These are phyloP conservation scores for Sarcophaga bullata DNA, from an alignment of 1,140 invertebrate species.

Conservation along the genomic window DNA sequence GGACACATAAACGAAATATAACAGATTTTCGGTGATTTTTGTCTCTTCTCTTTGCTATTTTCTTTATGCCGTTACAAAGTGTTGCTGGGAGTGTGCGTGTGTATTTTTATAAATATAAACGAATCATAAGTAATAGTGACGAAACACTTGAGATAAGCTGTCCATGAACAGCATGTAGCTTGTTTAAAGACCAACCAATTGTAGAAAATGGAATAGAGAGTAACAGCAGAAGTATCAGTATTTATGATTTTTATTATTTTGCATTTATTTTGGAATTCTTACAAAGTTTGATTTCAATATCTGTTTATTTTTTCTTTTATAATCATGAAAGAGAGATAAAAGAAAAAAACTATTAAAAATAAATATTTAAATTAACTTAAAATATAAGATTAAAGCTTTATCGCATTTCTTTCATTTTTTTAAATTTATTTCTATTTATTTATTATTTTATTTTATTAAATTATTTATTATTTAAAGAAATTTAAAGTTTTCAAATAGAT, in stretches of 20 bases:
- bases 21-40: background rate
- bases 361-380: background rate
- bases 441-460: no score
- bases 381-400: background rate
- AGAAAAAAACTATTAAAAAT: background rate
- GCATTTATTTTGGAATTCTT: conserved; percentile 28
- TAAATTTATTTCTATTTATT: no score
- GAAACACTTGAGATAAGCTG: background rate
- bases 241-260: background rate
- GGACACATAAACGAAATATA: background rate
- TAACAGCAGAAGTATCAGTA: background rate
- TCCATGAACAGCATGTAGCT: background rate
- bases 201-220: background rate
- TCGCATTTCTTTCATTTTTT: background rate
- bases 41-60: background rate
- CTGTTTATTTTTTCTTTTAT: background rate
- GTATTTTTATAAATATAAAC: background rate
- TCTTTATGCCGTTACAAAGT: background rate
- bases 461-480: no score
- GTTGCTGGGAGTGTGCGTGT: background rate
- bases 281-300: background rate
- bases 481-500: no score
- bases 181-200: background rate
- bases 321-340: background rate
- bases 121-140: background rate